These are phyloP conservation scores for Myotis davidii DNA, from an alignment of 2,113 vertebrate genomes.

Conservation along the genomic window DNA sequence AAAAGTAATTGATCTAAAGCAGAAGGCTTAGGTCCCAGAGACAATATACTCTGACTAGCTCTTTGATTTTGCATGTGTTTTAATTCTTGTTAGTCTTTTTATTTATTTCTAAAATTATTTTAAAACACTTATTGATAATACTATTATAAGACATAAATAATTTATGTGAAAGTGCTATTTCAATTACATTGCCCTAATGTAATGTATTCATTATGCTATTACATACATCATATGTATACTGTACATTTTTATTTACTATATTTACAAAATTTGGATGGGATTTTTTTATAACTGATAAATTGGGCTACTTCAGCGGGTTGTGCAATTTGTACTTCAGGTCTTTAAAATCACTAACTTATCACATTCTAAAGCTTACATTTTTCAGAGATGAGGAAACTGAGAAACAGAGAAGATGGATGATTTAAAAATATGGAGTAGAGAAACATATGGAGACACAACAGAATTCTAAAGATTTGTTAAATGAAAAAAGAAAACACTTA, in stretches of 20 bases:
- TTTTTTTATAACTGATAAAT: neutral
- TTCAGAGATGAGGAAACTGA: neutral
- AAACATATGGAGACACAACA: neutral
- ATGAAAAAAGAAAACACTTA: neutral
- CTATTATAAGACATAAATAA: neutral
- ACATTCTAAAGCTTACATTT: neutral
- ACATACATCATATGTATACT: neutral
- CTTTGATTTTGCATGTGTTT: neutral
- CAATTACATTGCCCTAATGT: neutral
- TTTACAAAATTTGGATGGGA: neutral
- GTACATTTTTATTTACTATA: neutral
- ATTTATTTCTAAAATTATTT: neutral
- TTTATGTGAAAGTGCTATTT: neutral
- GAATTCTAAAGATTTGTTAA: neutral
- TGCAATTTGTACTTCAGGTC: neutral
- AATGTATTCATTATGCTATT: neutral
- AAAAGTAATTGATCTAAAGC: neutral
- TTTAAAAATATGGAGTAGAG: neutral
- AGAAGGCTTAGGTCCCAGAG: neutral
- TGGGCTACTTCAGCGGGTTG: neutral
- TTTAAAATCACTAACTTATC: neutral
- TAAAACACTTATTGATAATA: neutral
- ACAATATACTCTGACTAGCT: rapidly evolving
- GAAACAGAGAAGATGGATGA: neutral
- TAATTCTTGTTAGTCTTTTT: neutral